Evolutionary conservation across 2,113 vertebrate species (phyloP).

Genomic region (Psophia crepitans): DNA sequence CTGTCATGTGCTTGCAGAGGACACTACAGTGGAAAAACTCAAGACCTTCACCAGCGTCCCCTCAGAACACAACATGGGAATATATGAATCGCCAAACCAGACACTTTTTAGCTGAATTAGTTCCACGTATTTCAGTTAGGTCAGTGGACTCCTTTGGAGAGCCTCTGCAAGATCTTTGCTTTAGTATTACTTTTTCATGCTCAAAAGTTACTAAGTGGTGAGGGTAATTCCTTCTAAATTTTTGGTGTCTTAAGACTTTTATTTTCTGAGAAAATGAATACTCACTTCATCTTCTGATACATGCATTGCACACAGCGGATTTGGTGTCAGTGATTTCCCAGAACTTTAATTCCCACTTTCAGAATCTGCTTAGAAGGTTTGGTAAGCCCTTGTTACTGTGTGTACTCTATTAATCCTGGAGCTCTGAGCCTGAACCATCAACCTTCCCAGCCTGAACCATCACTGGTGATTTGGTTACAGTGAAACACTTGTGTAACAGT

Average conservation of each 20-base stretch:
- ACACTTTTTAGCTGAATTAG: background rate
- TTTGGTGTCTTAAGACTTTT: background rate
- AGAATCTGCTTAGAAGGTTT: background rate
- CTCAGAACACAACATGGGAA: background rate
- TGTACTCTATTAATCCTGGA: background rate
- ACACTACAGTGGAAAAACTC: background rate
- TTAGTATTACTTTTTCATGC: background rate
- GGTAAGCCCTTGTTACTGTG: background rate
- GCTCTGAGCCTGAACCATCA: background rate
- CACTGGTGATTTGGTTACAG: background rate
- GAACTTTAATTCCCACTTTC: background rate
- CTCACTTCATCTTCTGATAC: background rate
- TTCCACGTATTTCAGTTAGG: background rate
- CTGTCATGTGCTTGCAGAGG: background rate
- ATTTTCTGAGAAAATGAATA: background rate
- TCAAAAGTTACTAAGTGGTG: background rate
- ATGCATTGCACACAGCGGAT: background rate
- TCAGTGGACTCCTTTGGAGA: background rate
- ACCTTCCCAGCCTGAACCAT: background rate
- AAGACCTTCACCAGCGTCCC: background rate
- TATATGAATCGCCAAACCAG: background rate
- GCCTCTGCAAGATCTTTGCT: background rate
- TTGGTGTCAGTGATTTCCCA: background rate
- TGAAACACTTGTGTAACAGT: background rate
- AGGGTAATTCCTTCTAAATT: background rate